Evolutionary conservation across 2,797 vertebrate genomes (phyloP).

Genomic region (Xyrichtys novacula): DNA sequence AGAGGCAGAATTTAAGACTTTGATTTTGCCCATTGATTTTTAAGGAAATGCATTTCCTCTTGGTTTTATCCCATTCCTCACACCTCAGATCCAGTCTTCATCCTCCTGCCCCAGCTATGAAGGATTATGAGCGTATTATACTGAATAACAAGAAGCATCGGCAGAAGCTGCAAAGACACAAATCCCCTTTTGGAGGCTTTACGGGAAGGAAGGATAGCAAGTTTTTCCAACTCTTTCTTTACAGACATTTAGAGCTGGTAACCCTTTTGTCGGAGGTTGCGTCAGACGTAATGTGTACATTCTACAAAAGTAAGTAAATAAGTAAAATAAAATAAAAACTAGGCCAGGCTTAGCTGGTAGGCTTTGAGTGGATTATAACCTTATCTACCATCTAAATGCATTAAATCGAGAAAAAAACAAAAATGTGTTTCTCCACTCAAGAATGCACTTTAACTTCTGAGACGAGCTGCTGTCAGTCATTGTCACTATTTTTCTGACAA

Average conservation of each 20-base stretch:
- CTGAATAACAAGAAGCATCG: slow-evolving; percentile 65
- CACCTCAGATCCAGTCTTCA: slow-evolving; percentile 37
- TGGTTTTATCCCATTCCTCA: slow-evolving; percentile 48
- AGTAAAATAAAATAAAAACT: neutral
- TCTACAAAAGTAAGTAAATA: neutral
- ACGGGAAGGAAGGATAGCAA: neutral
- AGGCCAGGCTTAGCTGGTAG: neutral
- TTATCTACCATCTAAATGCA: too few species aligned
- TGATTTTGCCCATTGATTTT: slow-evolving; percentile 48
- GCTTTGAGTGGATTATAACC: neutral
- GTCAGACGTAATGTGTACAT: neutral
- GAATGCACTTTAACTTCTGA: neutral
- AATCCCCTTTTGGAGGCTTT: slow-evolving; percentile 44
- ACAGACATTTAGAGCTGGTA: neutral
- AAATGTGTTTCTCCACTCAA: neutral
- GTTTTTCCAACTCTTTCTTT: slow-evolving; percentile 5
- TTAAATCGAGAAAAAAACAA: too few species aligned
- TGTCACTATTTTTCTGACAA: slow-evolving; percentile 9
- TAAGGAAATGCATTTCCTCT: slow-evolving; percentile 50
- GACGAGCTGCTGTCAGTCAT: slow-evolving; percentile 11
- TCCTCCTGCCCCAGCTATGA: slow-evolving; percentile 28
- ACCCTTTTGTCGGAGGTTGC: neutral
- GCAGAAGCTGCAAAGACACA: slow-evolving; percentile 65
- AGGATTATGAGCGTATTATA: slow-evolving; percentile 69
- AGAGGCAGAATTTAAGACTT: slow-evolving; percentile 44